phyloP scores from a whole-genome alignment of 1,140 invertebrate species.

The Oreohelix idahoensis region DNA sequence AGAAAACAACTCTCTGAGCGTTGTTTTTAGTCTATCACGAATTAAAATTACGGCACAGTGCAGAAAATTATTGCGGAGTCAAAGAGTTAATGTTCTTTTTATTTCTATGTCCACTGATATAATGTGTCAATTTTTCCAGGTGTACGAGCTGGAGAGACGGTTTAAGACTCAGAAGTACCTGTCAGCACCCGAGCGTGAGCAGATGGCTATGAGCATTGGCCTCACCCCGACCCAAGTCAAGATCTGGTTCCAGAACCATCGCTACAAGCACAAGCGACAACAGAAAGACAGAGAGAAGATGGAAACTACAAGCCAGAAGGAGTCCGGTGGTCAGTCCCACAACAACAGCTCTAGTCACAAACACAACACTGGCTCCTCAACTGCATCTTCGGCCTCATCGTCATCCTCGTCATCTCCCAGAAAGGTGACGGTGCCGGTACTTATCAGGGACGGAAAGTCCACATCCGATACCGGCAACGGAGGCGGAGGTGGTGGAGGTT shows the following conservation, averaged over 20 bases:
- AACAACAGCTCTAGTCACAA: slow-evolving; percentile 16
- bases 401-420: slow-evolving; percentile 77
- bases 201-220: slow-evolving; percentile 91
- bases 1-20: no score
- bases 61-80: no score
- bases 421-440: slow-evolving; percentile 93
- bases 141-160: slow-evolving; percentile 91
- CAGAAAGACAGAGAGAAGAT: slow-evolving; percentile 75
- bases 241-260: slow-evolving; percentile 94
- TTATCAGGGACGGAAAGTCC: slow-evolving; percentile 97
- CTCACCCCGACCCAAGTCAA: slow-evolving; percentile 93
- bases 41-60: no score
- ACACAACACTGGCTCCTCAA: slow-evolving; percentile 12
- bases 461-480: slow-evolving; percentile 51
- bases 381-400: slow-evolving; percentile 14
- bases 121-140: slow-evolving; percentile 27
- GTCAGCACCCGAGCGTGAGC: slow-evolving; percentile 95
- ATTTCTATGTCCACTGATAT: neutral
- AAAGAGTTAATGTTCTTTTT: no score
- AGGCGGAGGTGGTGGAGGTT: neutral
- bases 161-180: slow-evolving; percentile 97
- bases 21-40: no score
- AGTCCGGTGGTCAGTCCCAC: slow-evolving; percentile 38
- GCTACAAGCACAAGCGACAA: slow-evolving; percentile 80
- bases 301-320: slow-evolving; percentile 47